These are phyloP conservation scores for Yponomeuta plumbellus DNA, from an alignment of 2,888 invertebrate species.

Conservation along the genomic window DNA sequence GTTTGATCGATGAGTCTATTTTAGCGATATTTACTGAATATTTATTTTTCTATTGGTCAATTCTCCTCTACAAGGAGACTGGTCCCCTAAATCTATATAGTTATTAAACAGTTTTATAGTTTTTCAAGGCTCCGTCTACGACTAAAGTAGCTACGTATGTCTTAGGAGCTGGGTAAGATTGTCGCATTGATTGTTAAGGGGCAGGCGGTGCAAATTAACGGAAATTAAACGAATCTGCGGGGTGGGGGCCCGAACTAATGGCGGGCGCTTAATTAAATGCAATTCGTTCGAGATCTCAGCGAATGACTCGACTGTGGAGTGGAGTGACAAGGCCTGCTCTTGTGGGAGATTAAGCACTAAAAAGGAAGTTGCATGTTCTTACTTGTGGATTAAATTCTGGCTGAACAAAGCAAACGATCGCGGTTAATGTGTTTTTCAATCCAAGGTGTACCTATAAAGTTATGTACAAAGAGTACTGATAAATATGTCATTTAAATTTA, in stretches of 20 bases:
- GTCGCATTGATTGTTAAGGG: conserved; percentile 11
- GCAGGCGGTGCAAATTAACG: conserved; percentile 33
- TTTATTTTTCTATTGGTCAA: no score
- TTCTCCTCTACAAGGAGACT: no score
- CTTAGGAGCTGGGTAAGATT: not conserved
- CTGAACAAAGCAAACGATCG: no score
- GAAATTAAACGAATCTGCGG: conserved; percentile 38
- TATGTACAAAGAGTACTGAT: no score
- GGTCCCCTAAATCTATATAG: no score
- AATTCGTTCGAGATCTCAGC: conserved; percentile 26
- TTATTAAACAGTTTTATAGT: no score
- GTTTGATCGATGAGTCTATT: no score
- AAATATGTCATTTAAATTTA: no score
- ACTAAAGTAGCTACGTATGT: not conserved
- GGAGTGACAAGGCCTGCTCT: conserved; percentile 18
- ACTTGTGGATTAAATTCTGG: no score
- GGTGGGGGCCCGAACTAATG: conserved; percentile 29
- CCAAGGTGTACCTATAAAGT: no score
- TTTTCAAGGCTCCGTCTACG: not conserved
- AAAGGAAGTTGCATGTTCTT: not conserved
- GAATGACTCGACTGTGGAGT: conserved; percentile 18
- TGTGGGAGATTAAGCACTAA: conserved; percentile 12
- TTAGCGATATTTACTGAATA: no score
- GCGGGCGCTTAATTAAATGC: conserved; percentile 35
- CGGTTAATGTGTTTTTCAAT: no score